A percentile compares a stretch with the other conserved stretches of the same genome.
phyloP scores from a whole-genome alignment of 2,113 vertebrate genomes.

The Lagopus muta region DNA sequence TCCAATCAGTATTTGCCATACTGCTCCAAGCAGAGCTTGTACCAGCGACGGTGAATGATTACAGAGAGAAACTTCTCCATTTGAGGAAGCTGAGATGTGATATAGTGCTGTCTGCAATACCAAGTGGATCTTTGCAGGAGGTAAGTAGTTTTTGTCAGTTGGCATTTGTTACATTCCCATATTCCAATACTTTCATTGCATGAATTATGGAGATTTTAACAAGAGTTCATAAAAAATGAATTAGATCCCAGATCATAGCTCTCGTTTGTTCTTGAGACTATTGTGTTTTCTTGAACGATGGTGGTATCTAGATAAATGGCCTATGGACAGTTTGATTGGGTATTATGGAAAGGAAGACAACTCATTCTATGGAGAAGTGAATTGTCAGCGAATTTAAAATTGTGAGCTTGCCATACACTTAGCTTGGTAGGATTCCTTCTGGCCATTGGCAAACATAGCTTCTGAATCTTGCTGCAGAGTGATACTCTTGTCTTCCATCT shows the following conservation, averaged over 20 bases:
- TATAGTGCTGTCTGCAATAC: conserved; percentile 80
- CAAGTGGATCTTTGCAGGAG: conserved; percentile 85
- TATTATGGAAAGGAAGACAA: not conserved
- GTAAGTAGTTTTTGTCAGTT: conserved; percentile 68
- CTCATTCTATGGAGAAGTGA: not conserved
- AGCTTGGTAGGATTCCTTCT: not conserved
- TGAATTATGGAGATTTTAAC: not conserved
- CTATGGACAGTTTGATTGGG: not conserved
- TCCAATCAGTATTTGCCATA: conserved; percentile 83
- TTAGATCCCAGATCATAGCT: not conserved
- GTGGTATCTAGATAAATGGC: not conserved
- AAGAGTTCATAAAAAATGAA: not conserved
- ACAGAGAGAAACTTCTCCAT: conserved; percentile 95
- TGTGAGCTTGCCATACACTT: not conserved
- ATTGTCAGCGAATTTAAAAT: not conserved
- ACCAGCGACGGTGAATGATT: conserved; percentile 92
- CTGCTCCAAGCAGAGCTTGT: conserved; percentile 92
- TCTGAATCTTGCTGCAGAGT: not conserved
- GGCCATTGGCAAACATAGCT: not conserved
- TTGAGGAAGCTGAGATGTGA: conserved; percentile 92
- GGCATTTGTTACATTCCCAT: not conserved
- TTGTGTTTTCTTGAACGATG: not conserved
- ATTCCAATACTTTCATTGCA: not conserved
- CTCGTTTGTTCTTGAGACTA: not conserved
- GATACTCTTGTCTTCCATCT: not conserved